Percentiles rank a stretch among this genome's conserved stretches.
phyloP scores from a whole-genome alignment of 2,797 vertebrate species.

The Melanotaenia trifasciata region DNA sequence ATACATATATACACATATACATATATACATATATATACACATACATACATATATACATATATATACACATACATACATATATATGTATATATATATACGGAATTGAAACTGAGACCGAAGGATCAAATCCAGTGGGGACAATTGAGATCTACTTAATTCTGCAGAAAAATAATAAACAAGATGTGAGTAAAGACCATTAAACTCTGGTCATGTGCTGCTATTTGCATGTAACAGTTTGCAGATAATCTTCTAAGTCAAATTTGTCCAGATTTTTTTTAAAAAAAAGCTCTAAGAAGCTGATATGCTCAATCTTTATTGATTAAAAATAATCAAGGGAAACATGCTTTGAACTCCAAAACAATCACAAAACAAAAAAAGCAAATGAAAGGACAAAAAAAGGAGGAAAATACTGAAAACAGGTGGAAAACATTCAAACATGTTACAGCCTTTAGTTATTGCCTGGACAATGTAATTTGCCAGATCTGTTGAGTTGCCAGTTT shows the following conservation, averaged over 20 bases:
- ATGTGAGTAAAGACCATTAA: background rate
- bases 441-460: slow-evolving; percentile 88
- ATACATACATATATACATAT: too few species aligned
- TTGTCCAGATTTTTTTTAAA: background rate
- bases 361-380: slow-evolving; percentile 56
- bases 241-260: background rate
- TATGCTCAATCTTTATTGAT: slow-evolving; percentile 93
- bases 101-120: too few species aligned
- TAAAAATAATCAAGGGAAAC: slow-evolving; percentile 91
- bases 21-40: too few species aligned
- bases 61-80: too few species aligned
- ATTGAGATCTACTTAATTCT: too few species aligned
- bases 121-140: too few species aligned
- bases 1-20: too few species aligned
- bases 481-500: slow-evolving; percentile 78
- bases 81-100: too few species aligned
- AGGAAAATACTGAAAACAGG: slow-evolving; percentile 52
- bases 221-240: background rate
- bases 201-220: background rate
- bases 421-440: slow-evolving; percentile 79
- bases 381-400: slow-evolving; percentile 56
- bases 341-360: slow-evolving; percentile 92
- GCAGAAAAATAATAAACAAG: too few species aligned
- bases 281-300: slow-evolving; percentile 56
- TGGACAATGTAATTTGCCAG: slow-evolving; percentile 69